Conservation (phyloP, 2,113 vertebrate species). For the Egretta garzetta region DNA sequence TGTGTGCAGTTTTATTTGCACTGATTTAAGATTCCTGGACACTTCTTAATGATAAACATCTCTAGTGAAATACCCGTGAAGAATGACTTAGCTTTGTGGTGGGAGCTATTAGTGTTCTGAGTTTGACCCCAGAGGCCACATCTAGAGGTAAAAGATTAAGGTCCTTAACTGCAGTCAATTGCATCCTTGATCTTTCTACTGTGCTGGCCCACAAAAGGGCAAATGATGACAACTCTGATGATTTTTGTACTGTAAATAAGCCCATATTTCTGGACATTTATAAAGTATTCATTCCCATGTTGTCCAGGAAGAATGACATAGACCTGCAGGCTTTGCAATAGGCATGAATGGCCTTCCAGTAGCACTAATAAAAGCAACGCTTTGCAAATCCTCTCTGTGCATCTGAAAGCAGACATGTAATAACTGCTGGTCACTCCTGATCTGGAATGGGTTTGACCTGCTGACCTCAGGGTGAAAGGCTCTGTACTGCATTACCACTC, state of each 20-base stretch:
- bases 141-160: constrained; percentile 19
- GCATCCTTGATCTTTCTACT: constrained; percentile 34
- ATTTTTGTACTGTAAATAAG: not conserved
- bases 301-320: not conserved
- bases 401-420: not conserved
- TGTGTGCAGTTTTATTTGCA: not conserved
- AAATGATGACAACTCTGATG: not conserved
- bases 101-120: not conserved
- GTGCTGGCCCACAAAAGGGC: not conserved
- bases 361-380: constrained; percentile 10
- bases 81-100: not conserved
- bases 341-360: not conserved
- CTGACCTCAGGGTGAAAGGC: constrained; percentile 62
- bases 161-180: constrained; percentile 10
- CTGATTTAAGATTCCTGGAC: not conserved
- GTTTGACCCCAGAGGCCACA: not conserved
- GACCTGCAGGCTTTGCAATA: not conserved
- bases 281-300: not conserved
- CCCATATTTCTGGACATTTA: not conserved
- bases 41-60: not conserved
- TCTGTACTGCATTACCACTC: constrained; percentile 50
- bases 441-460: constrained; percentile 57
- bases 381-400: not conserved
- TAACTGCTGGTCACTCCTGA: constrained; percentile 26
- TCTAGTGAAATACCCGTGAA: not conserved